A percentile compares a stretch with the other conserved stretches of the same genome.
These are phyloP conservation scores for Syrista parreyssii DNA, from an alignment of 2,888 invertebrate genomes.

Conservation along the genomic window DNA sequence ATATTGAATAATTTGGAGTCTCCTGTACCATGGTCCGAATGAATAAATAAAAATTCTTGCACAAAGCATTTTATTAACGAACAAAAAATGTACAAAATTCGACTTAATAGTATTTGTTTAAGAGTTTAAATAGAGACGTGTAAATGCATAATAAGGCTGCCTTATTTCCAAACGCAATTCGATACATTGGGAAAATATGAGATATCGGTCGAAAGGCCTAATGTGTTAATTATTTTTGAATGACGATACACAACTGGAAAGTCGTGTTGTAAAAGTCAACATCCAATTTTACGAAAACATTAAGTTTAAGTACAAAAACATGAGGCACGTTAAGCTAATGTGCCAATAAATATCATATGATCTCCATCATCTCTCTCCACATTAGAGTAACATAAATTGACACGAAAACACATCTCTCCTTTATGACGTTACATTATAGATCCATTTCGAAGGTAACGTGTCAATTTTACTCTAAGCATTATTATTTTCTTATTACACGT, in stretches of 20 bases:
- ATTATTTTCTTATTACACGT: background rate
- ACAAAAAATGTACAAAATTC: conserved; percentile 34
- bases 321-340: background rate
- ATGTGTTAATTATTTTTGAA: background rate
- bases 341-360: background rate
- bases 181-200: background rate
- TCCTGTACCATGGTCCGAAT: background rate
- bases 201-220: background rate
- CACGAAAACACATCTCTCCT: background rate
- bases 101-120: conserved; percentile 15
- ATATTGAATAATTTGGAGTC: background rate
- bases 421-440: background rate
- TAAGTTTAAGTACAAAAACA: background rate
- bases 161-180: conserved; percentile 19
- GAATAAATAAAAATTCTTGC: conserved; percentile 2
- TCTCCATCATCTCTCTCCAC: background rate
- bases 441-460: background rate
- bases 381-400: background rate
- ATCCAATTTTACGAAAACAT: background rate
- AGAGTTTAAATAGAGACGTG: conserved; percentile 28
- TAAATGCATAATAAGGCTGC: conserved; percentile 19
- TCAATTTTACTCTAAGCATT: background rate
- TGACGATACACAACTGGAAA: background rate
- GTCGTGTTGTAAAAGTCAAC: background rate
- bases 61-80: conserved; percentile 32